Conservation (phyloP, 2,113 vertebrate species). For the Colistium nudipinnis region DNA sequence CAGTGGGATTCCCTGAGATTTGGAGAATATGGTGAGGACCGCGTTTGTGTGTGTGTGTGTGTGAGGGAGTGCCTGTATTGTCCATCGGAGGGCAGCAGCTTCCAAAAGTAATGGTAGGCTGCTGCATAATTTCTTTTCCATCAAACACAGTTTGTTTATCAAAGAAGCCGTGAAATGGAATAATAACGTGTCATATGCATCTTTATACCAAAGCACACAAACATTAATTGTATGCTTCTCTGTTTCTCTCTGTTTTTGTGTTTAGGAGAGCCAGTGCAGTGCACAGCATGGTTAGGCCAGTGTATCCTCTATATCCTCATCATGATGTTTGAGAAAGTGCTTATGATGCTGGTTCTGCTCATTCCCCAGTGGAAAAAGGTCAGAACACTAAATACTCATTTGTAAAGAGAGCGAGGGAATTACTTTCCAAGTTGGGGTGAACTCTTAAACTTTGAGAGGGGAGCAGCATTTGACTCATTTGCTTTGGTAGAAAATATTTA, state of each 20-base stretch:
- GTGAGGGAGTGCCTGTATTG: slow-evolving; percentile 9
- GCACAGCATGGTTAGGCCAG: slow-evolving; percentile 93
- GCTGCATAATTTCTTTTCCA: slow-evolving; percentile 14
- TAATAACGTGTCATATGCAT: background rate
- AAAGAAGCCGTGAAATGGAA: slow-evolving; percentile 17
- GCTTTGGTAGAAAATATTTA: background rate
- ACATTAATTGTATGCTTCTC: slow-evolving; percentile 23
- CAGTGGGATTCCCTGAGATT: slow-evolving; percentile 98
- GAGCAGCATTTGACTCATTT: background rate
- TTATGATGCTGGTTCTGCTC: slow-evolving; percentile 95
- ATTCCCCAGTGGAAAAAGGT: slow-evolving; percentile 99
- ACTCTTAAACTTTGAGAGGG: background rate
- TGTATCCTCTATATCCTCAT: slow-evolving; percentile 97
- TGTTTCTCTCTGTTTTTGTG: slow-evolving; percentile 46
- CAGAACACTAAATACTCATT: slow-evolving; percentile 9
- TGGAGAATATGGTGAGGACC: slow-evolving; percentile 93
- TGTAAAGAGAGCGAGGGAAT: background rate
- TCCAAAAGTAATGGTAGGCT: background rate
- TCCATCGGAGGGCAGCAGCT: slow-evolving; percentile 63
- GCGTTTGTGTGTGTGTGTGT: background rate
- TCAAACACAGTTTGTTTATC: slow-evolving; percentile 5
- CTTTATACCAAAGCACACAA: too few relatives aligned
- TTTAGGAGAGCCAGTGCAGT: slow-evolving; percentile 93
- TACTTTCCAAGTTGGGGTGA: background rate
- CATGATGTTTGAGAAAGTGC: slow-evolving; percentile 96